Base-by-base conservation (phyloP, 1,140 invertebrate genomes). In the Penaeus japonicus region DNA sequence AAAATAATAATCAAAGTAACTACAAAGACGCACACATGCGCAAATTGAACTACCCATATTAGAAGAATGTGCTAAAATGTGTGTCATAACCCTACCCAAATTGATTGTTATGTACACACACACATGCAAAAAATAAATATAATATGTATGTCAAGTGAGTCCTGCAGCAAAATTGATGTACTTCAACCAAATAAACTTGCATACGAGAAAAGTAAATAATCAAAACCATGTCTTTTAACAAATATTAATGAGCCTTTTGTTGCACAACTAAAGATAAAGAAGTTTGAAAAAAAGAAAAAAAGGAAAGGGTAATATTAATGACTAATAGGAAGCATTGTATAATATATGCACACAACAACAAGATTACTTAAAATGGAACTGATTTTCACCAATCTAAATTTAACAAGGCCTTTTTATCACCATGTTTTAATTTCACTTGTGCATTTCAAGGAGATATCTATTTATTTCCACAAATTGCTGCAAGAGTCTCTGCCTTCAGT, bases 101-200 rank as follows among this genome's bases (percentile, higher is more conserved):
- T 75, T 39, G 55, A 54, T 24, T 82, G 62, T 39, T 77, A 82
- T 83, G 70, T 59, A 77, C 79, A 39, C 39, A 39, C 35, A 75
- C 30, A 75, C 65, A 82, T 62, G 65, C 79, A 83, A 77, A 83
- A 83, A 82, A 75, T 57, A 83, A 81, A 81, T 79, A 78, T 84
- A 55, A 30, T 27, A 47, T 47, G 47, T 47, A 47, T 47, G 47
- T 65, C 65, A 17, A 81, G 59, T 57, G 65, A 88, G 65, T 88
- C 86, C 80, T 88, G 86, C 86, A 88, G 86, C 86, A 82, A 88
- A 88, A 75, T 70, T 81, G 24, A 81, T 65, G 24, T 53, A 81
- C 35, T 22, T 22, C 30, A 87, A 27, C 53, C 32, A 73, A 65
- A 55, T 73, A 57, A 86, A 57, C 17, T 57, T 57, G 75, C 70